phyloP scores from a whole-genome alignment of 2,888 invertebrate genomes.

The Oscheius sp. region DNA sequence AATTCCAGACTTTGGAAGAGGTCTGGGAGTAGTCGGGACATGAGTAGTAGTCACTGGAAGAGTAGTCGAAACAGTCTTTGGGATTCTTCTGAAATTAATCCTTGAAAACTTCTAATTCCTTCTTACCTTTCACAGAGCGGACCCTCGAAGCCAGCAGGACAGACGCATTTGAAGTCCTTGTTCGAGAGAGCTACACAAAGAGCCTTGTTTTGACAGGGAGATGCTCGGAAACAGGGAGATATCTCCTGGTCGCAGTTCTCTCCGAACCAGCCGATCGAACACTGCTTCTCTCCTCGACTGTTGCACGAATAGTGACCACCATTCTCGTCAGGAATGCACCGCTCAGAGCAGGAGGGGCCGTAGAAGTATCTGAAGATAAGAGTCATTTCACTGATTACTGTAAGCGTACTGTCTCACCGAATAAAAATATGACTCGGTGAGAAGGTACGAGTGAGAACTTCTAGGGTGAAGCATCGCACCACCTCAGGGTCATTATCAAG shows the following conservation, averaged over 20 bases:
- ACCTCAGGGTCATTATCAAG: no score
- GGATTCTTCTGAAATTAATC: background rate
- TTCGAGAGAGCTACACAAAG: background rate
- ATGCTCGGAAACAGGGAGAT: background rate
- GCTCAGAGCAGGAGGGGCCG: constrained; percentile 1
- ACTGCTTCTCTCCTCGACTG: background rate
- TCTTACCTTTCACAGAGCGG: constrained; percentile 9
- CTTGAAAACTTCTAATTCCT: no score
- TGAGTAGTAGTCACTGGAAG: background rate
- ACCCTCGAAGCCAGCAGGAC: background rate
- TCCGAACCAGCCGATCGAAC: background rate
- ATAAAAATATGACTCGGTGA: no score
- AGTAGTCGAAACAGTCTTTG: background rate
- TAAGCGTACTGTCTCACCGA: no score
- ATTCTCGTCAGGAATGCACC: constrained; percentile 15
- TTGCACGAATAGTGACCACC: constrained; percentile 12
- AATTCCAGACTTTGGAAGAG: background rate
- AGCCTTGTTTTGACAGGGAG: constrained; percentile 6
- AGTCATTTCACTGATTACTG: background rate
- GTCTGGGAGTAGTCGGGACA: constrained; percentile 1
- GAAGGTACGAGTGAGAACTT: no score
- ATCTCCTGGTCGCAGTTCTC: background rate
- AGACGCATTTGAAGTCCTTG: background rate
- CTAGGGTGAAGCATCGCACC: no score
- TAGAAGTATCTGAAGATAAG: constrained; percentile 9